Conservation (phyloP, 2,797 vertebrate genomes). For the Phrynocephalus guinanensis region DNA sequence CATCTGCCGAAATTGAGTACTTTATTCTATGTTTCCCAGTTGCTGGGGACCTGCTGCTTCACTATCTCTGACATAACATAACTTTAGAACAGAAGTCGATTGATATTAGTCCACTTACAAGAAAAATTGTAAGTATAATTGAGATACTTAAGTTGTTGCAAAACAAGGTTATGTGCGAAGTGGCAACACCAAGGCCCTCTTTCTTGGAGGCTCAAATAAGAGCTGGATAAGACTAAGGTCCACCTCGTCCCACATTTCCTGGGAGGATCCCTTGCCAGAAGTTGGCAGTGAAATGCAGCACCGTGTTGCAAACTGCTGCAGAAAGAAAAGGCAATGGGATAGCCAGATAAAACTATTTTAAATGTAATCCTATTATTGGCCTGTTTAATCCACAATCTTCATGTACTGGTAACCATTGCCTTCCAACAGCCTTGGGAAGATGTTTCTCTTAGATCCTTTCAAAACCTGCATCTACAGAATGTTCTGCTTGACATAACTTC, state of each 20-base stretch:
- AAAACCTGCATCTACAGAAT: too few species aligned
- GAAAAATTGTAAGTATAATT: not conserved
- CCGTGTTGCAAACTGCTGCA: too few species aligned
- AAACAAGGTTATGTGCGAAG: not conserved
- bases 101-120: not conserved
- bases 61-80: not conserved
- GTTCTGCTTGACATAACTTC: not conserved
- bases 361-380: too few species aligned
- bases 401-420: too few species aligned
- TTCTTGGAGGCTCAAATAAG: too few species aligned
- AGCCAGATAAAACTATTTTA: too few species aligned
- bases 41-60: not conserved
- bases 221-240: not conserved
- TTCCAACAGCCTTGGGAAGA: too few species aligned
- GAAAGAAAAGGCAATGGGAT: too few species aligned
- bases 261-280: not conserved
- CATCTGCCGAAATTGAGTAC: not conserved
- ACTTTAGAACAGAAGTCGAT: not conserved
- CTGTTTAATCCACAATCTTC: too few species aligned
- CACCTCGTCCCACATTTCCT: not conserved
- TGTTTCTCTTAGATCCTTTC: too few species aligned
- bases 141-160: not conserved
- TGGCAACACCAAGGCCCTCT: not conserved
- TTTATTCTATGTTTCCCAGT: rapidly evolving
- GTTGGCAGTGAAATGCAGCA: too few species aligned